phyloP scores from a whole-genome alignment of 2,113 vertebrate genomes.

The Phrynocephalus versicolor region DNA sequence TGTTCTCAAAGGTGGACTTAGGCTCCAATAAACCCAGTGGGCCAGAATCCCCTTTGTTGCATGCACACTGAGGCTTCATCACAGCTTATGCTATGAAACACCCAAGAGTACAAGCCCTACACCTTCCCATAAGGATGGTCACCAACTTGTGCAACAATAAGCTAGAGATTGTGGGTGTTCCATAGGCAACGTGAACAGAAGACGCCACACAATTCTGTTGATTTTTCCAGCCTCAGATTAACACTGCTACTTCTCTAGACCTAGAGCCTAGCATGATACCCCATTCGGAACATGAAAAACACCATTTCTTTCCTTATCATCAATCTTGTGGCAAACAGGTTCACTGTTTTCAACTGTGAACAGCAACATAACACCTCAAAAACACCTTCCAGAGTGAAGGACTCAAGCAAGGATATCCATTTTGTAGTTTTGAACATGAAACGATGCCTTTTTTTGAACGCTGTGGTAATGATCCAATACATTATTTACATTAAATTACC shows the following conservation, averaged over 20 bases:
- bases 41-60: too few species aligned
- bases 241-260: neutral
- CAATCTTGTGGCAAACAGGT: neutral
- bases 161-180: neutral
- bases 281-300: neutral
- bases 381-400: neutral
- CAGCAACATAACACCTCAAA: neutral
- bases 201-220: neutral
- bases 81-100: too few species aligned
- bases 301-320: neutral
- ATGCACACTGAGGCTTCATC: too few species aligned
- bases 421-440: neutral
- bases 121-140: too few species aligned
- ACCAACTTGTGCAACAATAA: neutral
- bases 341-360: neutral
- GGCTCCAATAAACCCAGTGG: too few species aligned
- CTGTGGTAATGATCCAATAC: neutral
- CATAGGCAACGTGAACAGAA: too few species aligned
- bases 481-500: neutral
- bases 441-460: neutral
- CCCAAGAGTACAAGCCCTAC: too few species aligned
- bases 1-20: slow-evolving; percentile 19
- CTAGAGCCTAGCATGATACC: neutral
- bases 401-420: neutral
- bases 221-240: neutral